Evolutionary conservation across 2,888 invertebrate species (phyloP).

Genomic region (Syrista parreyssii): DNA sequence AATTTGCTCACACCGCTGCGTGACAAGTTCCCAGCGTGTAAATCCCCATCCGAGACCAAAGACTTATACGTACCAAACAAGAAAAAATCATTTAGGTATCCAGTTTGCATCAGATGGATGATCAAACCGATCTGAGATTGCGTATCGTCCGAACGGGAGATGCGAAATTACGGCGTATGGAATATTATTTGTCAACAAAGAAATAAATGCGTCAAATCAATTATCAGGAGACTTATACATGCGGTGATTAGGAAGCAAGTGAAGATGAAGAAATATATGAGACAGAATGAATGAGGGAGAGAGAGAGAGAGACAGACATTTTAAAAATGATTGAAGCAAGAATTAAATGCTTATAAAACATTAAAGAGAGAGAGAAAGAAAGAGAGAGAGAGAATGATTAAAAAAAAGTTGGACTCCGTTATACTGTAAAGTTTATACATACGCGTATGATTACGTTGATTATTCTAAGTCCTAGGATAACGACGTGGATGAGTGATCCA

Average conservation of each 20-base stretch:
- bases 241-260: not conserved
- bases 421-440: conserved; percentile 59
- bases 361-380: not conserved
- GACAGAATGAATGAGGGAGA: not conserved
- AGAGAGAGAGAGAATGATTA: not conserved
- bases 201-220: not conserved
- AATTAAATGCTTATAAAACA: not conserved
- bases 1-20: conserved; percentile 62
- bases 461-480: conserved; percentile 39
- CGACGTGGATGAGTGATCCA: conserved; percentile 5
- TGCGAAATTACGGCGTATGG: not conserved
- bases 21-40: conserved; percentile 48
- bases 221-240: not conserved
- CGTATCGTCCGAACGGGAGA: not conserved
- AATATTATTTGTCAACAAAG: not conserved
- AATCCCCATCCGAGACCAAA: conserved; percentile 61
- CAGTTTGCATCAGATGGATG: not conserved
- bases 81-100: not conserved
- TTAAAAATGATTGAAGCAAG: not conserved
- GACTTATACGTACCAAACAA: conserved; percentile 46
- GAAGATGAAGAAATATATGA: not conserved
- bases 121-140: not conserved
- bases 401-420: conserved; percentile 50
- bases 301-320: not conserved
- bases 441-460: conserved; percentile 49